phyloP scores from a whole-genome alignment of 2,797 vertebrate genomes.

The Paramormyrops hopkinsi region DNA sequence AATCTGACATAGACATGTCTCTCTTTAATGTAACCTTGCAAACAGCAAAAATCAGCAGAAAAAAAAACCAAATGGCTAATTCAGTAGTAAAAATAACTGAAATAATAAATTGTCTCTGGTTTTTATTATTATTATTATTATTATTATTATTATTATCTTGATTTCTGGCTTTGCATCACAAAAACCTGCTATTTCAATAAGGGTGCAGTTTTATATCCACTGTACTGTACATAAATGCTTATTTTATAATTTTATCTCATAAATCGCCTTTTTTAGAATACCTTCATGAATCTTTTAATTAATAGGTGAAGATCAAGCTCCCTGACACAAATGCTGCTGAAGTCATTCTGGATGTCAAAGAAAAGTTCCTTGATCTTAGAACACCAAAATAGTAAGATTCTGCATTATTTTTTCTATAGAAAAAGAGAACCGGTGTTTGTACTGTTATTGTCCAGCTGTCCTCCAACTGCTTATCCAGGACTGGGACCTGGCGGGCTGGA shows the following conservation, averaged over 20 bases:
- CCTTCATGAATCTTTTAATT: background rate
- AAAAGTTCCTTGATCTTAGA: constrained; percentile 78
- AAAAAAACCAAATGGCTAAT: background rate
- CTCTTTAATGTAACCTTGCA: background rate
- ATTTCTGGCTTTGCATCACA: background rate
- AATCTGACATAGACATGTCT: no score
- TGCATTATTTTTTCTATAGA: constrained; percentile 4
- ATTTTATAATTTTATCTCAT: background rate
- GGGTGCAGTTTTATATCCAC: background rate
- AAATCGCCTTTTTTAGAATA: background rate
- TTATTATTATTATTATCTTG: background rate
- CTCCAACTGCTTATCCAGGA: background rate
- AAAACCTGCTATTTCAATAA: background rate
- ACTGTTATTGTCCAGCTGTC: background rate
- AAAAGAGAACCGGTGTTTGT: background rate
- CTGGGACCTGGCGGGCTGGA: background rate
- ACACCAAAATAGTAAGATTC: constrained; percentile 77
- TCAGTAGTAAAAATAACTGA: background rate
- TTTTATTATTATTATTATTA: no score
- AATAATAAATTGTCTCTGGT: background rate
- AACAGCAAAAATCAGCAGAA: background rate
- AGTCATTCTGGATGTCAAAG: constrained; percentile 74
- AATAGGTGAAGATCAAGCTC: constrained; percentile 78
- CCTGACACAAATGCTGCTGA: constrained; percentile 75
- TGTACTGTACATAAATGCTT: background rate